Evolutionary conservation across 2,113 vertebrate species (phyloP).

Genomic region (Rana temporaria): DNA sequence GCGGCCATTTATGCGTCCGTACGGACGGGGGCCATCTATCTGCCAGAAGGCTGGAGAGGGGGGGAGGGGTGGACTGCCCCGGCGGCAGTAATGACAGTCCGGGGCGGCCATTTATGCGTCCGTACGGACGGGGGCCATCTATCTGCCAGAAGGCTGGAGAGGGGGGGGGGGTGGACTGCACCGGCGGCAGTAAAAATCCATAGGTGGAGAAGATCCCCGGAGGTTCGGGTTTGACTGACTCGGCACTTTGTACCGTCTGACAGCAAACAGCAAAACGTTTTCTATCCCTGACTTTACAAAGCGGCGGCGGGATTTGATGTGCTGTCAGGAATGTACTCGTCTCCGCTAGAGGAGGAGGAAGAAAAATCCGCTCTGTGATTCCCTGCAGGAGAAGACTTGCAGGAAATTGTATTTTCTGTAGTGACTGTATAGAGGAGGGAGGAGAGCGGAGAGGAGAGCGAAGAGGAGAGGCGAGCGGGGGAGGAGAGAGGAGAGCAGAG

Average conservation of each 20-base stretch:
- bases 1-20: too few species aligned
- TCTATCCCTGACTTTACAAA: not conserved
- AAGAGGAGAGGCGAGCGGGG: too few species aligned
- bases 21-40: too few species aligned
- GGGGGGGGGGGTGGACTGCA: not conserved
- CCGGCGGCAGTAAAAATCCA: constrained; percentile 18
- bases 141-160: not conserved
- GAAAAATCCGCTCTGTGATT: too few species aligned
- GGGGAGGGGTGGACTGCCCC: too few species aligned
- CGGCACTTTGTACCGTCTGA: not conserved
- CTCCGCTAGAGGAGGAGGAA: too few species aligned
- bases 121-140: not conserved
- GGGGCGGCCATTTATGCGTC: constrained; percentile 14
- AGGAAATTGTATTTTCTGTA: too few species aligned
- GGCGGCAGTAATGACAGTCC: constrained; percentile 19
- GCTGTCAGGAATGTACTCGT: not conserved
- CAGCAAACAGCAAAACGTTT: not conserved
- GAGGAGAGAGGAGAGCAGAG: too few species aligned
- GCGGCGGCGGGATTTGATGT: not conserved
- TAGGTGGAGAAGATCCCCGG: not conserved
- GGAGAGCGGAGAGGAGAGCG: too few species aligned
- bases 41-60: too few species aligned
- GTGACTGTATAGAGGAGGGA: too few species aligned
- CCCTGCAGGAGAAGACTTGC: too few species aligned
- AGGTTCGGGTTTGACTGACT: not conserved